Evolutionary conservation across 2,113 vertebrate species (phyloP).

Genomic region (Candoia aspera): DNA sequence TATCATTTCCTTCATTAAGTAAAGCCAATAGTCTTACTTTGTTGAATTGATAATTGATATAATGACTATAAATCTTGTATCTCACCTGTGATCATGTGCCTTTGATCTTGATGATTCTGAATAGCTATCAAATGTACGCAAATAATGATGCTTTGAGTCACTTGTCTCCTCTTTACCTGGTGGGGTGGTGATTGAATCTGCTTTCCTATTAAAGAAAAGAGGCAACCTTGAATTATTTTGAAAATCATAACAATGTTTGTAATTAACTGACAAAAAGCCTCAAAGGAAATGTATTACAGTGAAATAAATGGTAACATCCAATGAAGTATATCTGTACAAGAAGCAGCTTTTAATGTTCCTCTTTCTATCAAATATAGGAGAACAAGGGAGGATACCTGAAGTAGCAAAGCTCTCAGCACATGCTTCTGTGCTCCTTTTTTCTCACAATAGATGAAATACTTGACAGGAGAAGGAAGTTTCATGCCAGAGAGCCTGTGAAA

Average conservation of each 20-base stretch:
- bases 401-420: neutral
- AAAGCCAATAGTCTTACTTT: neutral
- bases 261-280: neutral
- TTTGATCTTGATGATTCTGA: constrained; percentile 82
- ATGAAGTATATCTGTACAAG: neutral
- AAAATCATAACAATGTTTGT: neutral
- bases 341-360: neutral
- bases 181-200: constrained; percentile 65
- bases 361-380: neutral
- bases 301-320: neutral
- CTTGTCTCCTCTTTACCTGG: constrained; percentile 63
- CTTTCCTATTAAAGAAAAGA: constrained; percentile 70
- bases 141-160: constrained; percentile 70
- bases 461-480: neutral
- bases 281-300: neutral
- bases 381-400: neutral
- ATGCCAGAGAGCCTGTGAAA: neutral
- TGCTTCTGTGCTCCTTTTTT: neutral
- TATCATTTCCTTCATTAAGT: neutral
- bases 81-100: constrained; percentile 82
- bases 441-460: neutral
- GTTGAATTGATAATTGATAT: neutral
- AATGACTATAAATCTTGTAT: neutral
- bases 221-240: neutral
- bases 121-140: constrained; percentile 75